Percentiles rank a stretch among this genome's conserved stretches.
Conservation (phyloP, 2,113 vertebrate species). For the Sapayoa aenigma region DNA sequence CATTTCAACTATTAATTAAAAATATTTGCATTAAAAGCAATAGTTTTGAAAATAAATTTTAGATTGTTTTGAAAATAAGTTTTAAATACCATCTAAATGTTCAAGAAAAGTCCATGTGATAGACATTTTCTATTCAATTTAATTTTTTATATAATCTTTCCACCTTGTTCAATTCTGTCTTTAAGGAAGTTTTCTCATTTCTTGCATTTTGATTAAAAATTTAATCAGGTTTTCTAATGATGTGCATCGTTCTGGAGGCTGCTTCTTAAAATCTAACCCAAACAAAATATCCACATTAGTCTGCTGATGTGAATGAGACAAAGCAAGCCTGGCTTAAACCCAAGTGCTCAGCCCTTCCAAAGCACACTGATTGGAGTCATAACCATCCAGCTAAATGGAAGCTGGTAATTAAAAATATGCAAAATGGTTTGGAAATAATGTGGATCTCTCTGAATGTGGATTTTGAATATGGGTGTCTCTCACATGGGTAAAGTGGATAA, state of each 20-base stretch:
- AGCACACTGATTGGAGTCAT: slow-evolving; percentile 52
- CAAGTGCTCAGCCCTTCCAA: slow-evolving; percentile 53
- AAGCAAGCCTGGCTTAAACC: not conserved
- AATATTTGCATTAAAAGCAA: not conserved
- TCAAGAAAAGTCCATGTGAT: not conserved
- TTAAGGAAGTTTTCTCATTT: not conserved
- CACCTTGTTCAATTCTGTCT: not conserved
- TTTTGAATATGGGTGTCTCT: slow-evolving; percentile 60
- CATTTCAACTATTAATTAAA: not conserved
- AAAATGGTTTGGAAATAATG: slow-evolving; percentile 53
- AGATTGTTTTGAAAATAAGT: not conserved
- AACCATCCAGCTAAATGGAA: slow-evolving; percentile 36
- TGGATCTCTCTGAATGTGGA: slow-evolving; percentile 32
- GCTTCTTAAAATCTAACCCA: not conserved
- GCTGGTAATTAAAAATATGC: slow-evolving; percentile 69
- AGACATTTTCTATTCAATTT: not conserved
- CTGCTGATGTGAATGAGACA: not conserved
- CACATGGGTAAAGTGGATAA: slow-evolving; percentile 61
- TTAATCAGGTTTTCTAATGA: not conserved
- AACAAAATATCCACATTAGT: not conserved
- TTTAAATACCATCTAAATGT: not conserved
- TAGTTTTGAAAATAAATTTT: not conserved
- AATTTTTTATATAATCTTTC: not conserved
- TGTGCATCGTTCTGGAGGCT: not conserved
- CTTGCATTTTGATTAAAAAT: not conserved